These are phyloP conservation scores for Hippocampus barbouri DNA, from an alignment of 2,113 vertebrate genomes.

Conservation along the genomic window DNA sequence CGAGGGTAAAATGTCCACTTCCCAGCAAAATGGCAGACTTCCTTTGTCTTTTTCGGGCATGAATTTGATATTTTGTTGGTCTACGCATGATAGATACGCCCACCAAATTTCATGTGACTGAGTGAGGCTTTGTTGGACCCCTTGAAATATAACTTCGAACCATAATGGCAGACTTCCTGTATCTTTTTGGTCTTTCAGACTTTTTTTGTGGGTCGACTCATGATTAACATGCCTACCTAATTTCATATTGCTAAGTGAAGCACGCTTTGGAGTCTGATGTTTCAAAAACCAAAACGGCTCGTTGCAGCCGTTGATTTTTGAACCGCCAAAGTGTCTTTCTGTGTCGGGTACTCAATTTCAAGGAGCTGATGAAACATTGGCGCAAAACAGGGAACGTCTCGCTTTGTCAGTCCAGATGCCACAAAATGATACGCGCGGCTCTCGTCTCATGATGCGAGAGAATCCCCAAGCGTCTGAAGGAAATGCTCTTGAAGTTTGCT, in stretches of 20 bases:
- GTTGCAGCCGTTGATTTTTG: neutral
- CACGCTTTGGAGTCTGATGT: neutral
- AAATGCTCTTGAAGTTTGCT: neutral
- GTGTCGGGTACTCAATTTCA: constrained; percentile 1
- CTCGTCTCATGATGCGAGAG: constrained; percentile 12
- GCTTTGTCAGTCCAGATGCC: constrained; percentile 8
- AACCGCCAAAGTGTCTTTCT: neutral
- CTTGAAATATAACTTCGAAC: too few species aligned
- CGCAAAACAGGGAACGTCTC: constrained; percentile 9
- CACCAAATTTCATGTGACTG: too few species aligned
- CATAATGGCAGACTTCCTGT: too few species aligned
- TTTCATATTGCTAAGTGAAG: neutral
- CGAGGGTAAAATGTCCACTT: too few species aligned
- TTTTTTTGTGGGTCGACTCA: too few species aligned
- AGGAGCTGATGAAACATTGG: constrained; percentile 16
- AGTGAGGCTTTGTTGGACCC: too few species aligned
- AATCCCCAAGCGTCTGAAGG: neutral
- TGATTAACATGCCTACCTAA: neutral
- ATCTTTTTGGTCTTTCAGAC: too few species aligned
- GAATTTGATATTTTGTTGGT: too few species aligned
- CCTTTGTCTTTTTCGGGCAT: too few species aligned
- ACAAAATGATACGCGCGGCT: constrained; percentile 18
- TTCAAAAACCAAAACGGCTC: neutral
- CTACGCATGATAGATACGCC: too few species aligned
- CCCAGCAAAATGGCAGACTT: too few species aligned